These are phyloP conservation scores for Diachrysia chrysitis DNA, from an alignment of 2,888 invertebrate genomes.

Conservation along the genomic window DNA sequence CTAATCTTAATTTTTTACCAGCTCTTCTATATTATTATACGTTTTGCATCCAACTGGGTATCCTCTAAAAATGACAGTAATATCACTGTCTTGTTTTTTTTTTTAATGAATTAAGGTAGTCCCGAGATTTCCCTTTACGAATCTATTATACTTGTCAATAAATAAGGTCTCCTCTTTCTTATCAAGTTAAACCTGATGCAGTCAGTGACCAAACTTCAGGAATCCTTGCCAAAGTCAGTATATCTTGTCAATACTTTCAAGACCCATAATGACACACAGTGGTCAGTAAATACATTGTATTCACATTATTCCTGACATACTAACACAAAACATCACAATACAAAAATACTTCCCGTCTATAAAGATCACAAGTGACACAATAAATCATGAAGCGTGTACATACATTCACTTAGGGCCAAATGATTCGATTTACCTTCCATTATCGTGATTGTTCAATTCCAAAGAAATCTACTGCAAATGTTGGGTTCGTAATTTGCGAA, in stretches of 20 bases:
- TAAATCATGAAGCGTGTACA: conserved; percentile 16
- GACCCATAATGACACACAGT: background rate
- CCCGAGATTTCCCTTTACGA: too few species aligned
- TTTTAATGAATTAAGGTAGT: too few species aligned
- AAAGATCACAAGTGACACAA: conserved; percentile 8
- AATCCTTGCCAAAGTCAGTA: background rate
- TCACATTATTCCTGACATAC: background rate
- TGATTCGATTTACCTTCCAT: conserved; percentile 63
- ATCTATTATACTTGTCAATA: too few species aligned
- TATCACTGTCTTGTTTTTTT: too few species aligned
- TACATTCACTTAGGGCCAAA: conserved; percentile 34
- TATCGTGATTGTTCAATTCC: conserved; percentile 59
- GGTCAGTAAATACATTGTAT: background rate
- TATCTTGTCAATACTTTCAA: background rate
- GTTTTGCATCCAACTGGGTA: too few species aligned
- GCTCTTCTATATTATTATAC: too few species aligned
- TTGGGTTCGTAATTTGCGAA: conserved; percentile 46
- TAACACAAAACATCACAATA: conserved; percentile 1
- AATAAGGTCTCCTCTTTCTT: too few species aligned
- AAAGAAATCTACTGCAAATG: conserved; percentile 40
- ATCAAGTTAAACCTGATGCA: background rate
- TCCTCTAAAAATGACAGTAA: too few species aligned
- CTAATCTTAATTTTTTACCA: too few species aligned
- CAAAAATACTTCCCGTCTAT: background rate
- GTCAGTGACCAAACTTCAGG: background rate